These are phyloP conservation scores for Monodelphis domestica DNA, from an alignment of 2,797 vertebrate genomes.

Conservation along the genomic window DNA sequence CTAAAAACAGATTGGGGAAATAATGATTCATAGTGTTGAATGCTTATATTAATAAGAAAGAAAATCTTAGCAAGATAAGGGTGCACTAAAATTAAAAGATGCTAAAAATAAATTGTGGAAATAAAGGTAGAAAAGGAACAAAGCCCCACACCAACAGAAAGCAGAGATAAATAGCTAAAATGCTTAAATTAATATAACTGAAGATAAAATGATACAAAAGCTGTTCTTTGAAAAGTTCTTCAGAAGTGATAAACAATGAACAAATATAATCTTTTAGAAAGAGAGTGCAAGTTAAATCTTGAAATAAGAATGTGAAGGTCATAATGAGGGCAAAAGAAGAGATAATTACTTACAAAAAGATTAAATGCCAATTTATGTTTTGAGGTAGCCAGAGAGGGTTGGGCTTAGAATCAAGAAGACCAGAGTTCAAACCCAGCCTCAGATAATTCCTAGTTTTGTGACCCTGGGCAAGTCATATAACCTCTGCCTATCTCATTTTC, in stretches of 20 bases:
- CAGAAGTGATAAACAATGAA: background rate
- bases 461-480: background rate
- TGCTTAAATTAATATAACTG: background rate
- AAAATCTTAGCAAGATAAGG: background rate
- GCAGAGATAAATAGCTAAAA: background rate
- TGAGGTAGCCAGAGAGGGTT: background rate
- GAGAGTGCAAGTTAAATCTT: background rate
- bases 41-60: background rate
- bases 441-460: background rate
- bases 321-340: background rate
- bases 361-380: background rate
- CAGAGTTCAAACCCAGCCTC: background rate
- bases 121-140: background rate
- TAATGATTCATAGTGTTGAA: background rate
- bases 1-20: conserved; percentile 1
- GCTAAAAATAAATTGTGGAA: background rate
- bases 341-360: background rate
- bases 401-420: background rate
- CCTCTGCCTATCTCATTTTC: no score
- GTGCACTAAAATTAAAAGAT: background rate
- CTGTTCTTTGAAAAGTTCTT: background rate
- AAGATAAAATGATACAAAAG: background rate
- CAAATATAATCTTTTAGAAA: background rate
- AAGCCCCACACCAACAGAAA: background rate
- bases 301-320: background rate